phyloP scores from a whole-genome alignment of 1,140 invertebrate species.

The Drosophila chauvacae region DNA sequence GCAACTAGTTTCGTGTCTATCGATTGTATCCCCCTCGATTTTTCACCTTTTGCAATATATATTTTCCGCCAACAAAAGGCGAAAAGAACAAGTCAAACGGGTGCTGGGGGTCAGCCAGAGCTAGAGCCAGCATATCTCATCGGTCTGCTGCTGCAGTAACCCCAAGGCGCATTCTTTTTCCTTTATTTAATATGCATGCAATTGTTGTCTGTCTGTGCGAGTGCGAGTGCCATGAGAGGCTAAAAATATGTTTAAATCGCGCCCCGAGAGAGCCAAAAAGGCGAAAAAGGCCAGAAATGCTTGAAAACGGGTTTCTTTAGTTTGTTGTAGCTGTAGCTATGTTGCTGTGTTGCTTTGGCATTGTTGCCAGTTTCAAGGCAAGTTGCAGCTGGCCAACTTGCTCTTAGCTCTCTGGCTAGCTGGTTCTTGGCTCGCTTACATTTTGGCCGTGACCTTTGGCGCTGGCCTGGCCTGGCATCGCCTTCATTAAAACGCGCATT shows the following conservation, averaged over 20 bases:
- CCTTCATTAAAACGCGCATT: slow-evolving; percentile 67
- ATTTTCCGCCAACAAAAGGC: slow-evolving; percentile 1
- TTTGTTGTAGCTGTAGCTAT: slow-evolving; percentile 19
- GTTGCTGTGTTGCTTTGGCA: slow-evolving; percentile 36
- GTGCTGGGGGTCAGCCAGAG: slow-evolving; percentile 64
- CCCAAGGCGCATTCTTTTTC: slow-evolving; percentile 56
- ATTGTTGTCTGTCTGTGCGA: slow-evolving; percentile 66
- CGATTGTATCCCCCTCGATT: slow-evolving; percentile 1
- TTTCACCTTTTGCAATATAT: not conserved
- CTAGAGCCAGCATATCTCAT: slow-evolving; percentile 55
- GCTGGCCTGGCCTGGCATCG: slow-evolving; percentile 9
- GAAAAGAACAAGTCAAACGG: slow-evolving; percentile 69
- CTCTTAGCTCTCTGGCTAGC: slow-evolving; percentile 20
- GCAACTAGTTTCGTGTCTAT: slow-evolving; percentile 12
- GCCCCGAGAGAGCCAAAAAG: slow-evolving; percentile 62
- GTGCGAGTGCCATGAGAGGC: slow-evolving; percentile 52
- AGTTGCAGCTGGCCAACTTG: slow-evolving; percentile 67
- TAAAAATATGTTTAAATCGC: slow-evolving; percentile 83
- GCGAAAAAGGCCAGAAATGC: slow-evolving; percentile 29
- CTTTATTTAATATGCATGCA: slow-evolving; percentile 79
- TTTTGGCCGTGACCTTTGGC: slow-evolving; percentile 78
- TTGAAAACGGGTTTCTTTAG: slow-evolving; percentile 64
- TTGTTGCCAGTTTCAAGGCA: slow-evolving; percentile 74
- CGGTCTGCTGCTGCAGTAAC: slow-evolving; percentile 50
- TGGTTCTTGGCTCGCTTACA: slow-evolving; percentile 62